A percentile compares a stretch with the other conserved stretches of the same genome.
These are phyloP conservation scores for Heliconius ismenius DNA, from an alignment of 2,888 invertebrate species.

Conservation along the genomic window DNA sequence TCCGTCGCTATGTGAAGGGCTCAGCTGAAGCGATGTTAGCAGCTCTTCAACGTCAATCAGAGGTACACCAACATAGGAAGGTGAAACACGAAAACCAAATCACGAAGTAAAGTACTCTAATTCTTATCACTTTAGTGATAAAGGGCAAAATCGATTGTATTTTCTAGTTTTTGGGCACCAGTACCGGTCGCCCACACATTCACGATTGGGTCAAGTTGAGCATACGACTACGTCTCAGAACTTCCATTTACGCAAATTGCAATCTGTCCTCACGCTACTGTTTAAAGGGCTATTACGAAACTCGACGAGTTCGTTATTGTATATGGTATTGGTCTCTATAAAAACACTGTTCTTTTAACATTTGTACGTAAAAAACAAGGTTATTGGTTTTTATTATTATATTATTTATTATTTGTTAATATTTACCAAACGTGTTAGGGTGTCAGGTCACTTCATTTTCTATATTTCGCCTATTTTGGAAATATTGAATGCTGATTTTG, in stretches of 20 bases:
- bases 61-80: conserved; percentile 23
- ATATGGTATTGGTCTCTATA: not conserved
- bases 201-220: conserved; percentile 65
- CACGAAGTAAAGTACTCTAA: not conserved
- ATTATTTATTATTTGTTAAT: not conserved
- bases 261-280: conserved; percentile 41
- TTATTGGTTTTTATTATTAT: not conserved
- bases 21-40: conserved; percentile 23
- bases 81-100: not conserved
- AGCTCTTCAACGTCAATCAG: conserved; percentile 40
- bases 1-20: conserved; percentile 34
- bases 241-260: conserved; percentile 58
- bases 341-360: not conserved
- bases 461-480: not conserved
- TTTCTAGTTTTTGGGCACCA: conserved; percentile 29
- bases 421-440: not conserved
- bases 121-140: not conserved
- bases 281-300: conserved; percentile 32
- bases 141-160: not conserved
- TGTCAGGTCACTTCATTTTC: not conserved
- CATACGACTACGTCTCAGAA: conserved; percentile 49
- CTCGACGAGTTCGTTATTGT: conserved; percentile 1
- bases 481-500: too few species aligned
- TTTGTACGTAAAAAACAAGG: not conserved
- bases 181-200: conserved; percentile 51